A percentile compares a stretch with the other conserved stretches of the same genome.
Evolutionary conservation across 2,113 vertebrate species (phyloP).

Genomic region (Cettia cetti): DNA sequence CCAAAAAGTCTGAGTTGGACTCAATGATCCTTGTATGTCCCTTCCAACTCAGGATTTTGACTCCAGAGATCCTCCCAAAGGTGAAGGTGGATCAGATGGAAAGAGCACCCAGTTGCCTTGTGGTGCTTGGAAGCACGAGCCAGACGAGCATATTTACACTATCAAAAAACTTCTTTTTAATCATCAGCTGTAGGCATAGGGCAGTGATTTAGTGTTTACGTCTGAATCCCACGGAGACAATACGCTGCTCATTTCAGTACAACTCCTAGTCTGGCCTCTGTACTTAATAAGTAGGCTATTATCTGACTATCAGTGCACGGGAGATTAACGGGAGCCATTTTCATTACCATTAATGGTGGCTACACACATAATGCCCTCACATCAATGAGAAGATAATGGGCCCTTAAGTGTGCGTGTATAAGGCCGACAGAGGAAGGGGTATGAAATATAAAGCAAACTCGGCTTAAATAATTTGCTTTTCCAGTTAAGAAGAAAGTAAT

Average conservation of each 20-base stretch:
- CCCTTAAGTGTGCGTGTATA: background rate
- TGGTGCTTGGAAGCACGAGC: background rate
- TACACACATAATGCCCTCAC: background rate
- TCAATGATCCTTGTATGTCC: background rate
- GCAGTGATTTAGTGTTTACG: background rate
- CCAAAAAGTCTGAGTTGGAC: background rate
- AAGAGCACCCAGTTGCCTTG: background rate
- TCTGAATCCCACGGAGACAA: background rate
- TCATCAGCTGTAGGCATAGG: background rate
- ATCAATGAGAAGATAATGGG: constrained; percentile 2
- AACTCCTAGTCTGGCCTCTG: background rate
- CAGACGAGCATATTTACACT: rapidly evolving
- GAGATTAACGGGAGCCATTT: constrained; percentile 28
- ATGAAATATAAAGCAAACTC: background rate
- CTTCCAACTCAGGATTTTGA: background rate
- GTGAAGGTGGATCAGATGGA: background rate
- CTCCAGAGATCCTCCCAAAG: too few species aligned
- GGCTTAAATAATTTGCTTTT: background rate
- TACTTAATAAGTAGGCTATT: constrained; percentile 20
- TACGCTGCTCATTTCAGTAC: background rate
- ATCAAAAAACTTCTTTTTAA: background rate
- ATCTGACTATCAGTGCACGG: background rate
- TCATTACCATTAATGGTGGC: constrained; percentile 36
- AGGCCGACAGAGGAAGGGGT: background rate
- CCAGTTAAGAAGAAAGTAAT: background rate